Base-by-base conservation (phyloP, 2,113 vertebrate species). In the Leucoraja erinaceus region DNA sequence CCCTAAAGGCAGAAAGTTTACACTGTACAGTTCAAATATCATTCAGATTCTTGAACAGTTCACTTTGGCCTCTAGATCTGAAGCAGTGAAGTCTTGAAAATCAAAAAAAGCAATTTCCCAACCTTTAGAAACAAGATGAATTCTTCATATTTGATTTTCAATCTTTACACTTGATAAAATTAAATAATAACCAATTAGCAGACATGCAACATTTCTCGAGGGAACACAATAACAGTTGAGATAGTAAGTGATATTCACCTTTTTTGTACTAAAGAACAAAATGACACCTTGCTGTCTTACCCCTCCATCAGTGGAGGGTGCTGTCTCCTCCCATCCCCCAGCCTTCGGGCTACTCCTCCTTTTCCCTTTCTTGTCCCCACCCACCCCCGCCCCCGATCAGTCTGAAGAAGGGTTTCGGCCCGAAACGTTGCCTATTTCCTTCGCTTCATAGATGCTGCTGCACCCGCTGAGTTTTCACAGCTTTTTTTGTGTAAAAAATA, bases 171-270 rank as follows among this genome's bases (percentile, higher is more conserved):
- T 63, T n/a, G 12, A 2, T n/a, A 63, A 63, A 31, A 63, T 88
- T 63, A 63, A 77, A 88, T 88, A 59, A n/a, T 81, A 22, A 88
- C n/a, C 81, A 84, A 63, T 88, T 88, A 88, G 28, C 18, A 61
- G 28, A 88, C 61, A 88, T 61, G 28, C 63, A 63, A 31, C 5
- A 86, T 16, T 63, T 88, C 59, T 14, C 14, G 22, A n/a, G 81
- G 56, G 3, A 61, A 0, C 9, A n/a, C 56, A 59, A 84, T 25
- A 61, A 14, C 79, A 84, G 25, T n/a, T 59, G 47, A 86, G 38
- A 86, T 63, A 22, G 20, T 61, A 59, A 86, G 11, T 28, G 3
- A 28, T n/a, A 86, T 61, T 63, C 83, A 86, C 33, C 11, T 88
- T 63, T 84, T 88, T 33, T 77, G n/a, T n/a, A 63, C 56, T 63